Base-by-base conservation (phyloP, 2,888 invertebrate genomes). In the Phortica okadai region DNA sequence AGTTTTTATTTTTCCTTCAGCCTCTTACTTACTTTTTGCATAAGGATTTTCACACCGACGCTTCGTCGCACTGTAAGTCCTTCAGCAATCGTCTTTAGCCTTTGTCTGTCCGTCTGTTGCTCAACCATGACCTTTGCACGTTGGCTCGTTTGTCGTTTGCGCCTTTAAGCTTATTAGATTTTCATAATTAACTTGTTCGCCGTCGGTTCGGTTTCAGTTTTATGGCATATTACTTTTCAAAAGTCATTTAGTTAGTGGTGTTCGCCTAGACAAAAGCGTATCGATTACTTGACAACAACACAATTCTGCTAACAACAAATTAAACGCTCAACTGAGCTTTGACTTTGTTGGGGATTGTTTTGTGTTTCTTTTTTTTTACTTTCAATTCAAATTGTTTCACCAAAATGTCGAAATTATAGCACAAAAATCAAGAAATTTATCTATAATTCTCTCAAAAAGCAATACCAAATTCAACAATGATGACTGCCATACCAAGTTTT, bases 111-210 rank as follows among this genome's bases (percentile, higher is more conserved):
- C 1, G 70, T 50, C 74, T 78, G 72, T 78, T 80, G 80, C 84
- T 86, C 85, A 81, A 82, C 81, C 86, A 82, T 87, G 86, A 86
- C 86, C 86, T 85, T 79, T 74, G 70, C 73, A 6, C 69, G 14
- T 16, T 56, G 8, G 21, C 21, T 33, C 42, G 59, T 72, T 69
- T 69, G 25, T 50, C 16, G 7, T 73, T 56, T 59, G 11, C 80
- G 83, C 79, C 79, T 81, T 87, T 88, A 88, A 88, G 89, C 88
- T 88, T 86, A 89, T 88, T 88, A 88, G 86, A 83, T 81, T 85
- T 83, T 86, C 86, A 86, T 86, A 86, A 86, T 86, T 86, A 87
- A 83, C 86, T 84, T 86, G 83, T 84, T 83, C 62, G 62, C 11
- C 2, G 25, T 33, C 44, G 44, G 7, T 50, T 33, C 73, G 58